Conservation (phyloP, 2,113 vertebrate species). For the Alethe diademata region DNA sequence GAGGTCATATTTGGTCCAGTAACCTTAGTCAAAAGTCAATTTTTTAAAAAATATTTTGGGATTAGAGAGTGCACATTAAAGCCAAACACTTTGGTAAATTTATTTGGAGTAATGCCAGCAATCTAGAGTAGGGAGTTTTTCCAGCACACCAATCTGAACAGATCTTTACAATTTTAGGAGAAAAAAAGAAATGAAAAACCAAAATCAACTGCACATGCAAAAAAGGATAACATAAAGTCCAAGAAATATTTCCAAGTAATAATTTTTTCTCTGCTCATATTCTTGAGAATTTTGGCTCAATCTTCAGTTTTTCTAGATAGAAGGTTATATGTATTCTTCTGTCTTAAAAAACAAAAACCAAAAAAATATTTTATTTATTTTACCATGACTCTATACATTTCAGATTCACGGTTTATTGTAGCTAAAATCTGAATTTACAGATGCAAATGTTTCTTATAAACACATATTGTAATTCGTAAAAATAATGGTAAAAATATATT, state of each 20-base stretch:
- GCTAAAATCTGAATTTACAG: neutral
- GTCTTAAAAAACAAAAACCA: neutral
- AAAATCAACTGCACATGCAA: neutral
- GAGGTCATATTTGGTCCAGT: neutral
- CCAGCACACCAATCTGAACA: neutral
- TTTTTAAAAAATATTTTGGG: neutral
- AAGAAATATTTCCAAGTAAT: neutral
- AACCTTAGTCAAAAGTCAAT: neutral
- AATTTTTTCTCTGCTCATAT: neutral
- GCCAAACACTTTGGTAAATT: neutral
- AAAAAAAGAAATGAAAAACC: neutral
- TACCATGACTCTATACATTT: neutral
- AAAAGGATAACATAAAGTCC: neutral
- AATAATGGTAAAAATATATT: neutral
- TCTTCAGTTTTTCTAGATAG: neutral
- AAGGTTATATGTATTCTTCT: neutral
- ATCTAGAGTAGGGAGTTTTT: neutral
- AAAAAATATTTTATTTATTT: neutral
- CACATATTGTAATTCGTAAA: neutral
- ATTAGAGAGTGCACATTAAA: neutral
- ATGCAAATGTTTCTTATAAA: neutral
- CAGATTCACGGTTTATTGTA: neutral
- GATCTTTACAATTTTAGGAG: neutral
- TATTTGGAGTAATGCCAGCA: neutral
- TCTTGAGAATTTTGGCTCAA: neutral